Evolutionary conservation across 2,113 vertebrate species (phyloP), one percentile per base, ranked within the genome.

Genomic region (Delphinus delphis): DNA sequence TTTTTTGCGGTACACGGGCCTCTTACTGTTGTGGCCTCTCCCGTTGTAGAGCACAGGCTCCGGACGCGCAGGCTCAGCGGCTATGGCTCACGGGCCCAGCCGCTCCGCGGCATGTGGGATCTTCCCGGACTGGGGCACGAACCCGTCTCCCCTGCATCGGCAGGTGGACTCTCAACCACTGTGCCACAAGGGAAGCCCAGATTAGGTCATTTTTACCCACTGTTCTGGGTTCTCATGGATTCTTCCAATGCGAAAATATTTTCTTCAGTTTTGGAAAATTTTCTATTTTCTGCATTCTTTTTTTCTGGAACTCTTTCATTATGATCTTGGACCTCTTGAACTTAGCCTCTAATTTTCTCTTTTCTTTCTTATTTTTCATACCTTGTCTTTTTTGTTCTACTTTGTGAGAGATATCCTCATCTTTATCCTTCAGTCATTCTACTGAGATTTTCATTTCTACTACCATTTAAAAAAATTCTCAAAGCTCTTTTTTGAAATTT

Each of bases 261-360:
- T 63, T 25, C 8, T n/a, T 47, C 26, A 58, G 53, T 62, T 91
- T 71, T 68, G 31, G 38, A 91, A 68, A 70, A 50, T 41, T 21
- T 95, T 89, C 18, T 47, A 38, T 17, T 60, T 31, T 55, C 86
- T 83, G 6, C 67, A 1, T 67, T n/a, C 21, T 67, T 11, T 65
- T 15, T 83, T 90, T 90, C 36, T 84, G 60, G 31, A 67, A 31
- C 20, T 93, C 14, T 44, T 80, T 81, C 73, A 70, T 53, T 90
- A 18, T 18, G 50, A n/a, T 92, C 25, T 71, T 81, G 25, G 26
- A 62, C 25, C 8, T 62, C 38, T 33, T 94, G 41, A 23, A 67
- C 44, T 90, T 65, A 53, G 26, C 25, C 44, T 74, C 53, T 50
- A 36, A 50, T 28, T 83, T 88, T 77, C 47, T 93, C 28, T 44